A percentile compares a stretch with the other conserved stretches of the same genome.
phyloP scores from a whole-genome alignment of 2,797 vertebrate species.

The Megalops cyprinoides region DNA sequence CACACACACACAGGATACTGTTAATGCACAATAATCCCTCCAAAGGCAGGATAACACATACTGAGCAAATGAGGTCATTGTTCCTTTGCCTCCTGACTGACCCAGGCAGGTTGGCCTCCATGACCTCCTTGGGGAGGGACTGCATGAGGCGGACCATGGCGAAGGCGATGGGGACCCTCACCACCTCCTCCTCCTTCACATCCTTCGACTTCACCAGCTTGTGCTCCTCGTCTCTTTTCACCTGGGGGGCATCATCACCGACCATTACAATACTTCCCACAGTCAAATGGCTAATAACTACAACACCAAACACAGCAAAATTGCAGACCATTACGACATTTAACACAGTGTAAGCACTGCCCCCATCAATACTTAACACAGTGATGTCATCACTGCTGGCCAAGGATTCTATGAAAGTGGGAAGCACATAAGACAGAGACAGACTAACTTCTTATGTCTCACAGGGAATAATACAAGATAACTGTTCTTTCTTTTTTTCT shows the following conservation, averaged over 20 bases:
- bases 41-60: not conserved
- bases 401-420: too few relatives aligned
- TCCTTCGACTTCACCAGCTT: slow-evolving; percentile 89
- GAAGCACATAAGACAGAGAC: not conserved
- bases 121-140: slow-evolving; percentile 84
- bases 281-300: too few relatives aligned
- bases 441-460: not conserved
- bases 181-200: slow-evolving; percentile 91
- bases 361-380: not conserved
- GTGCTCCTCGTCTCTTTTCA: slow-evolving; percentile 92
- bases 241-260: slow-evolving; percentile 61
- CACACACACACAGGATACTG: not conserved
- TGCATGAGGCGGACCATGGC: slow-evolving; percentile 96
- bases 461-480: too few relatives aligned
- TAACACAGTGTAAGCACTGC: slow-evolving; percentile 10
- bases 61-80: too few relatives aligned
- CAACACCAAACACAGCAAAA: not conserved
- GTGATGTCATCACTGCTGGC: too few relatives aligned
- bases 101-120: slow-evolving; percentile 93
- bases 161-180: slow-evolving; percentile 88
- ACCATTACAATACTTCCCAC: too few relatives aligned
- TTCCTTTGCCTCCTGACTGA: slow-evolving; percentile 49
- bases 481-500: too few relatives aligned
- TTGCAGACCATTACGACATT: not conserved
- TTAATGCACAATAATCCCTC: not conserved